Base-by-base conservation (phyloP, 64 coral and sea anemone genomes). In the Montipora sp. region DNA sequence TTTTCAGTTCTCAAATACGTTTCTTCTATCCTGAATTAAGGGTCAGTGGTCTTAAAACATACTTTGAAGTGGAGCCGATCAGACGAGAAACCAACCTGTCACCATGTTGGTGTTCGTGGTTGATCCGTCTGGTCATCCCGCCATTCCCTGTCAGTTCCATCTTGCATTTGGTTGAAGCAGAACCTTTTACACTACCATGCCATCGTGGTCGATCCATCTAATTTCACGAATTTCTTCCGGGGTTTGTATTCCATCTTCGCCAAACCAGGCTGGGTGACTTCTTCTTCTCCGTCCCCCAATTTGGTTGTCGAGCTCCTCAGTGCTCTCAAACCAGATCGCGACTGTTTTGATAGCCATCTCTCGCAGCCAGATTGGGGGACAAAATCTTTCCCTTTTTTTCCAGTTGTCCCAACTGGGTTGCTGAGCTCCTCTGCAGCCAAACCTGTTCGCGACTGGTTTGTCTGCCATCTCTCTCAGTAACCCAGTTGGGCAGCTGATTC, bases 381-480 rank as follows among this genome's bases (percentile, higher is more conserved):
- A 78, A 78, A 78, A n/a, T 78, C 75, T 84, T 70, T 20, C 19
- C 67, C 18, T 84, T 6, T 8, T 84, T 68, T 67, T 83, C 59
- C 46, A 47, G 43, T 84, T 47, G 65, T 18, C 82, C 82, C 47
- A 50, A 18, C 75, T 78, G 48, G 75, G 75, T 78, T 78, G 44
- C 18, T 78, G 75, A 78, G 75, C 75, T 78, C 20, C 12, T 13
- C 68, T 71, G 68, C 75, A 78, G 12, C 49, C 75, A 49, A 49
- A 19, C 75, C 75, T 78, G 75, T 78, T 78, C 75, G 75, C 75
- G 75, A 78, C 75, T 48, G 47, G 75, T 78, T 78, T 47, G 44
- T 19, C 44, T 50, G 75, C 16, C 15, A 47, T 78, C 75, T 78
- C 75, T 78, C 75, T 78, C 75, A 78, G 75, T 78, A 50, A 49